Conservation (phyloP, 2,113 vertebrate genomes). For the Lamprotornis superbus region DNA sequence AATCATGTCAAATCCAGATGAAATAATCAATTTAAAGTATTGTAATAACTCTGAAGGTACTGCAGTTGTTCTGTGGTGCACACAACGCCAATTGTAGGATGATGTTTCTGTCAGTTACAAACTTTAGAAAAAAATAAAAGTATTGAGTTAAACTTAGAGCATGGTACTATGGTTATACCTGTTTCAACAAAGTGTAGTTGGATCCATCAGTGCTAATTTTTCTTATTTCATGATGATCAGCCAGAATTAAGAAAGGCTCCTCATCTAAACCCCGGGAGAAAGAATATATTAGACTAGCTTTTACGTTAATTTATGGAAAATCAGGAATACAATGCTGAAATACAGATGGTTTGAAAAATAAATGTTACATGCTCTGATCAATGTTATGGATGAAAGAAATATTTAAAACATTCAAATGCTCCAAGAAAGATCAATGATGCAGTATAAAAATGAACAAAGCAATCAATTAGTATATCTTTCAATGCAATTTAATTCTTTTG, state of each 20-base stretch:
- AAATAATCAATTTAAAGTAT: background rate
- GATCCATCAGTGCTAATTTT: constrained; percentile 97
- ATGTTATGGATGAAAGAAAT: constrained; percentile 68
- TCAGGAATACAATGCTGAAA: constrained; percentile 66
- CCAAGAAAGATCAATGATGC: constrained; percentile 66
- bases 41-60: background rate
- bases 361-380: constrained; percentile 62
- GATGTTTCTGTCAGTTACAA: background rate
- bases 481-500: constrained; percentile 15
- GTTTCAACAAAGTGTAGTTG: constrained; percentile 97
- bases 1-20: background rate
- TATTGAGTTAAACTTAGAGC: constrained; percentile 48
- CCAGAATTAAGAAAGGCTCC: constrained; percentile 96
- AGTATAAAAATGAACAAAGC: constrained; percentile 67
- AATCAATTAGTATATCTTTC: constrained; percentile 65
- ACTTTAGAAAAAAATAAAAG: constrained; percentile 33
- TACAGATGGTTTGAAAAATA: constrained; percentile 61
- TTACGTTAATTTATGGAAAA: constrained; percentile 67
- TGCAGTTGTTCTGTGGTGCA: constrained; percentile 34
- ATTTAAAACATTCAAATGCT: constrained; percentile 69
- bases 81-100: background rate
- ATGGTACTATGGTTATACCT: constrained; percentile 79
- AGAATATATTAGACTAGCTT: constrained; percentile 57
- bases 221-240: constrained; percentile 97
- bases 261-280: constrained; percentile 82